phyloP scores from a whole-genome alignment of 1,140 invertebrate species.

The Samia ricini region DNA sequence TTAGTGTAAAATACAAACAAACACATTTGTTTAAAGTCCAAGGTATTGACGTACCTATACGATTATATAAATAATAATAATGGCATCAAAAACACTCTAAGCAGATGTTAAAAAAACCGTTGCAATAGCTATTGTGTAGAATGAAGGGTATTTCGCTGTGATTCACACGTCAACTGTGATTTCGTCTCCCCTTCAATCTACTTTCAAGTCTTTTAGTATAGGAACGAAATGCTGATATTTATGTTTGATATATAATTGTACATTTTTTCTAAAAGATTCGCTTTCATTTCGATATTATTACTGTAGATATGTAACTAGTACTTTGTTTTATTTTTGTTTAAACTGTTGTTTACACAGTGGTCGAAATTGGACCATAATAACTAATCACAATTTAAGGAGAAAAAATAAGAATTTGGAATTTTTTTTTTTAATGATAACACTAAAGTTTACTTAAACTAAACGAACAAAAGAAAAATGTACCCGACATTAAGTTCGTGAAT shows the following conservation, averaged over 20 bases:
- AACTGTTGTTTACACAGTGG: too few species aligned
- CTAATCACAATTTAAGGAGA: too few species aligned
- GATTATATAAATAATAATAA: slow-evolving; percentile 31
- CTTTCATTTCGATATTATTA: neutral
- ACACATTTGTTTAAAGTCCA: slow-evolving; percentile 9
- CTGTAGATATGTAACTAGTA: too few species aligned
- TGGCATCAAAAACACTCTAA: slow-evolving; percentile 23
- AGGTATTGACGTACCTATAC: neutral
- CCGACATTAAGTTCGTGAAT: too few species aligned
- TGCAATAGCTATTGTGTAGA: slow-evolving; percentile 63
- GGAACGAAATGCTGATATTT: neutral
- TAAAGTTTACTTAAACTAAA: too few species aligned
- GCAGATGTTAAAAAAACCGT: slow-evolving; percentile 75
- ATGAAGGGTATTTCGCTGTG: slow-evolving; percentile 45
- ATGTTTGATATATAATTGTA: neutral
- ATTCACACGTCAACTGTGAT: slow-evolving; percentile 43
- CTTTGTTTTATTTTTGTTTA: too few species aligned
- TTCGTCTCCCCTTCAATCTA: slow-evolving; percentile 47
- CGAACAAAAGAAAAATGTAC: too few species aligned
- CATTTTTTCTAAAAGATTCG: neutral
- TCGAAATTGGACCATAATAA: too few species aligned
- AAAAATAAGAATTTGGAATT: too few species aligned
- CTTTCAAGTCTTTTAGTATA: neutral
- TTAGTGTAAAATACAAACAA: neutral
- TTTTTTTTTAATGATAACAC: too few species aligned